Evolutionary conservation across 2,888 invertebrate species (phyloP), one percentile per base, ranked within the genome.

Genomic region (Pachymerium ferrugineum): DNA sequence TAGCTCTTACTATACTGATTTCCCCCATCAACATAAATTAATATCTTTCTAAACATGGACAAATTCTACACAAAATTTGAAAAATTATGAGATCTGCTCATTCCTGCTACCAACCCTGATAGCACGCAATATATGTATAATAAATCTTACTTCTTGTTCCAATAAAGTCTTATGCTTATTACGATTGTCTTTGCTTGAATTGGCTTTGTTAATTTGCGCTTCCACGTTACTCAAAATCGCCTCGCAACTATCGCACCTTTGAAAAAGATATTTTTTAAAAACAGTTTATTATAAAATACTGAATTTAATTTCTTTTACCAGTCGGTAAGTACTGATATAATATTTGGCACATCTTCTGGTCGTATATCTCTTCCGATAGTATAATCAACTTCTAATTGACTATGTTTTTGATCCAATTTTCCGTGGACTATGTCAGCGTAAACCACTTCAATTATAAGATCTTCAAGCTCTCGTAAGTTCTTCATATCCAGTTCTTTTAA

Each of bases 401-500:
- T 92, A 82, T 95, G 94, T 80, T 94, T 93, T 82, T 97, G 97
- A 83, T 97, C 97, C 77, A 98, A 84, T 84, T 97, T 97, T 1
- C 97, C 97, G 78, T 93, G 93, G 78, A 97, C 94, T 78, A 97
- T 93, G 82, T 94, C 94, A 77, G 95, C 93, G 86, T 97, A 97
- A 80, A 97, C 93, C n/a, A 96, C 96, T 86, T 97, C 97, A 80
- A 98, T 97, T 76, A 97, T 97, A 73, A 97, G 86, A 85, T 97
- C 97, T 84, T 98, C 97, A 76, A 98, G 85, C 81, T 96, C 93
- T 78, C 97, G 87, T 2, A 97, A 91, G 85, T 95, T 94, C 79
- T 90, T 90, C 69, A 97, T 91, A 80, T 93, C 93, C 74, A 97
- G 83, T 82, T 97, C 95, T 80, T 90, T 88, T 35, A 96, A 83